Evolutionary conservation across 2,888 invertebrate genomes (phyloP), one percentile per base, ranked within the genome.

Genomic region (Amaurobius ferox): DNA sequence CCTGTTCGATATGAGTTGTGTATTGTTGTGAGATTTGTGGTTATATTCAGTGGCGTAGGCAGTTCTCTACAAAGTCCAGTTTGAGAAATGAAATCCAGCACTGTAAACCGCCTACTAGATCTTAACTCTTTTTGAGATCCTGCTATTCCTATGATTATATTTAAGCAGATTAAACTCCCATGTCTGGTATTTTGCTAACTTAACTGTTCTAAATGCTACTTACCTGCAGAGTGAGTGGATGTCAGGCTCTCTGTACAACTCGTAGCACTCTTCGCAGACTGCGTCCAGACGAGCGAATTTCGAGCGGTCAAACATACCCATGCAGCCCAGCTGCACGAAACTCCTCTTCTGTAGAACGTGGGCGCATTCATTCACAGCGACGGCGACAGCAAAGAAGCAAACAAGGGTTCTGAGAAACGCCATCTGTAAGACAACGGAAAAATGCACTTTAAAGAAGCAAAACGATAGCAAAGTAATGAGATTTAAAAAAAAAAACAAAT

Each of bases 191-290:
- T n/a, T n/a, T n/a, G n/a, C n/a, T n/a, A n/a, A n/a, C n/a, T n/a
- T n/a, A n/a, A n/a, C n/a, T n/a, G n/a, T n/a, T n/a, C n/a, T n/a
- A n/a, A n/a, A n/a, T 35, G 35, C 5, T 35, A 35, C 29, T 79
- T 62, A 87, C 87, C 79, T 74, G 86, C 87, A 87, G 1, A 68
- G 55, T 3, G 62, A 39, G 55, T 73, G 76, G 26, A 87, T 71
- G 55, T 86, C 85, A 0, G 87, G 87, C 39, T 85, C 86, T 39
- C 86, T 76, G 85, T 71, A 87, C 0, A 87, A 77, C 28, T 87
- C 77, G 72, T 78, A 87, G 62, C 87, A 87, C 3, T 87, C 87
- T 73, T 87, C 87, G 30, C 87, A 87, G 1, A 87, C 76, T 3
- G 77, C 67, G 28, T 76, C 85, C n/a, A 87, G 44, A 13, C 79